Evolutionary conservation across 2,888 invertebrate genomes (phyloP).

Genomic region (Aproaerema taeniolella): DNA sequence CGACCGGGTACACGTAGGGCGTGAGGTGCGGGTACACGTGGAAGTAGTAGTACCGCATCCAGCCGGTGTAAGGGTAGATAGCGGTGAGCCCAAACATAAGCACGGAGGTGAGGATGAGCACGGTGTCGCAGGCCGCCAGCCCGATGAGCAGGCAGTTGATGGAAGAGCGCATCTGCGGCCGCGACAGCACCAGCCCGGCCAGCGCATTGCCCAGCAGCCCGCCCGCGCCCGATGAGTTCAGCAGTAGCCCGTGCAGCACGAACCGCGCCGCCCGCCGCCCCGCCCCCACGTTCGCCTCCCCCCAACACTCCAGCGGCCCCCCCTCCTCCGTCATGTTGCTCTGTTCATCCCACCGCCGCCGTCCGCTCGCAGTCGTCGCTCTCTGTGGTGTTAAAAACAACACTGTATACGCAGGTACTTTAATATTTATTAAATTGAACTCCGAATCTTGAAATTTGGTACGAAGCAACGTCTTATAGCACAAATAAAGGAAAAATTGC

Average conservation of each 20-base stretch:
- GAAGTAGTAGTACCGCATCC: slow-evolving; percentile 86
- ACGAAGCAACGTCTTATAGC: no score
- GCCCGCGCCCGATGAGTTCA: slow-evolving; percentile 87
- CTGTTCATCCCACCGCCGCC: slow-evolving; percentile 28
- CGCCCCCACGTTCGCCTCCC: slow-evolving; percentile 53
- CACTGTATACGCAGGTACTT: no score
- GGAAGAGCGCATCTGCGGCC: slow-evolving; percentile 97
- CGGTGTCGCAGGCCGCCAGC: slow-evolving; percentile 94
- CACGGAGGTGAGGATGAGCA: slow-evolving; percentile 91
- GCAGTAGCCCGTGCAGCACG: slow-evolving; percentile 87
- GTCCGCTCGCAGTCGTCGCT: slow-evolving; percentile 22
- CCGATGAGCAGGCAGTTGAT: slow-evolving; percentile 96
- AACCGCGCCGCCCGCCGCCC: slow-evolving; percentile 83
- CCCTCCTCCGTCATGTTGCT: slow-evolving; percentile 24
- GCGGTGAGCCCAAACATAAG: slow-evolving; percentile 92
- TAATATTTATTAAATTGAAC: no score
- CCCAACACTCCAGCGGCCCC: slow-evolving; percentile 42
- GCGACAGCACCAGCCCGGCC: slow-evolving; percentile 92
- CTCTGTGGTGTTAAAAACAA: no score
- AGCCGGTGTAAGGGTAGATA: slow-evolving; percentile 88
- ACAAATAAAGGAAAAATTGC: no score
- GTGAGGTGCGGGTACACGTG: slow-evolving; percentile 89
- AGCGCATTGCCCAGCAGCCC: slow-evolving; percentile 94
- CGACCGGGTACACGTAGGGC: slow-evolving; percentile 88
- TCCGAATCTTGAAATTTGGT: no score